Conservation (phyloP, 2,113 vertebrate genomes). For the Nesoenas mayeri region DNA sequence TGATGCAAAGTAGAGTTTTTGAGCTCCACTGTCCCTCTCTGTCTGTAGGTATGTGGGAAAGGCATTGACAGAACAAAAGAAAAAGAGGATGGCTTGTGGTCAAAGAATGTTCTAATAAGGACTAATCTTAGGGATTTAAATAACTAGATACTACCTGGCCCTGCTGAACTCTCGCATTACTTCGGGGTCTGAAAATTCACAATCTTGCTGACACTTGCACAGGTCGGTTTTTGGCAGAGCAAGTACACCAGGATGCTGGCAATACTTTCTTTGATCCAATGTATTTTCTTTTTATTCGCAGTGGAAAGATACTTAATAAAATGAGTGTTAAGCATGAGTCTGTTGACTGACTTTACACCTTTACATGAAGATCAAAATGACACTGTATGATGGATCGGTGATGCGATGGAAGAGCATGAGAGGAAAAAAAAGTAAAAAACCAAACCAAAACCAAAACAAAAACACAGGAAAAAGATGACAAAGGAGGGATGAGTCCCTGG, state of each 20-base stretch:
- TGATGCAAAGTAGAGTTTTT: background rate
- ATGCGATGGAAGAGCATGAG: background rate
- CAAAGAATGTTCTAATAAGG: background rate
- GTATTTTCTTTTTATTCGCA: background rate
- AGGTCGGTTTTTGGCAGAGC: background rate
- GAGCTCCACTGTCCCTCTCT: background rate
- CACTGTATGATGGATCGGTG: background rate
- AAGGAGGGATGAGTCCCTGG: background rate
- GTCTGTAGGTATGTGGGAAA: too few relatives aligned
- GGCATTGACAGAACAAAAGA: background rate
- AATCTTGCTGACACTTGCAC: background rate
- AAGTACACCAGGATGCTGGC: background rate
- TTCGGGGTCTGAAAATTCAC: rapidly evolving
- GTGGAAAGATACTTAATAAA: background rate
- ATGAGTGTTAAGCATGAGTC: background rate
- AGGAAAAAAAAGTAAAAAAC: background rate
- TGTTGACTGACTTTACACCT: background rate
- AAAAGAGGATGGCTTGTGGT: background rate
- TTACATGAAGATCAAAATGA: background rate
- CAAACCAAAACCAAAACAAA: background rate
- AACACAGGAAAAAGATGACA: background rate
- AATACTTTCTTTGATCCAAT: background rate
- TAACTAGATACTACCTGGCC: background rate
- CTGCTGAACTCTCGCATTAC: background rate
- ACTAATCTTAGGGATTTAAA: background rate